Evolutionary conservation across 1,140 invertebrate species (phyloP), one percentile per base, ranked within the genome.

Genomic region (Saccostrea cuccullata): DNA sequence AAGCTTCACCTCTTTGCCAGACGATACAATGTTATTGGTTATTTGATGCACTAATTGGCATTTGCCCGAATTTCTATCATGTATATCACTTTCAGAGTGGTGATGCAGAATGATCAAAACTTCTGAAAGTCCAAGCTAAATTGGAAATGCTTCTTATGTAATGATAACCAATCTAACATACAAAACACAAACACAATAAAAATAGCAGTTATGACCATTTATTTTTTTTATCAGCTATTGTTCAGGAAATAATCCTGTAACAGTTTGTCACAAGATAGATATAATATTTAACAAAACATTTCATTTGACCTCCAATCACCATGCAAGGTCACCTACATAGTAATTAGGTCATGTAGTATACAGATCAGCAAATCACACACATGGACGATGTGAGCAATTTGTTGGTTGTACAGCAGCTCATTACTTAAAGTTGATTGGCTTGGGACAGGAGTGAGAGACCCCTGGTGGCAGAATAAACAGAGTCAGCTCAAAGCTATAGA

Each of bases 201-300:
- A n/a, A 73, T 73, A 73, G 70, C 70, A 73, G 70, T 73, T 36
- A 73, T 73, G 70, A 73, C 70, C 70, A 73, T 73, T 73, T 73
- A 73, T 73, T 73, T 13, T 73, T 73, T 36, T 73, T 30, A 73
- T 73, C 70, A 73, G 70, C 70, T 73, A 73, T 73, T 26, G 26
- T 73, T 73, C 70, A 73, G 70, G 70, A 73, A 73, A 73, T n/a
- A 73, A 73, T 73, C 70, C 70, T 73, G 70, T 73, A 73, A 73
- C 70, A 73, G 26, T 73, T 73, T 73, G 70, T 73, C 70, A 73
- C 70, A 73, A 73, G 26, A 73, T 73, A 73, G 36, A 67, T 67
- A 67, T 67, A 36, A 67, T 67, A 73, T 73, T 73, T 73, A 73
- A 30, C 70, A 30, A 73, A 73, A 73, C 70, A 73, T 73, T 26